Evolutionary conservation across 2,888 invertebrate species (phyloP).

Genomic region (Xiphydria camelus): DNA sequence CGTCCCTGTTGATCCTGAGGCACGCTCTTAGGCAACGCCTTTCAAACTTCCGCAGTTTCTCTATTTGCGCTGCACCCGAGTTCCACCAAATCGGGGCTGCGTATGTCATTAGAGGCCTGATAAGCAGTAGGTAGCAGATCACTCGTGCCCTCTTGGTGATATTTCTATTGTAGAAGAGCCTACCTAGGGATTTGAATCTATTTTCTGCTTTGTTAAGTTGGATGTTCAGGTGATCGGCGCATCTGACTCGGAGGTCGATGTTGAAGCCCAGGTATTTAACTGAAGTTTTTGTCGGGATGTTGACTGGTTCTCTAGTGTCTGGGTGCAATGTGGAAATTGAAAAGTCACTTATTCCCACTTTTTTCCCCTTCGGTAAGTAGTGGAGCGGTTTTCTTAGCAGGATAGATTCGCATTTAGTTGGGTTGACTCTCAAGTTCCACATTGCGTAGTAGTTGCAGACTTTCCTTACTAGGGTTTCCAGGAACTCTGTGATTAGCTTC

Average conservation of each 20-base stretch:
- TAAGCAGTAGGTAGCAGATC: slow-evolving; percentile 18
- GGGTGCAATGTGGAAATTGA: no score
- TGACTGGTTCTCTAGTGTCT: no score
- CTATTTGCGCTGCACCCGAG: slow-evolving; percentile 13
- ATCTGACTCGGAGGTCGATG: slow-evolving; percentile 10
- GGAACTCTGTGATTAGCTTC: no score
- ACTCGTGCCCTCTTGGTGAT: not conserved
- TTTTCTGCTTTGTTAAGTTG: slow-evolving; percentile 14
- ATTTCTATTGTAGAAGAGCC: not conserved
- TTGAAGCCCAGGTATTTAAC: slow-evolving; percentile 19
- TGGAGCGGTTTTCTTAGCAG: no score
- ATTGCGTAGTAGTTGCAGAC: no score
- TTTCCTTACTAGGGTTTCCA: no score
- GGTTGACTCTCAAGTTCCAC: no score
- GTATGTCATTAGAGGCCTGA: slow-evolving; percentile 19
- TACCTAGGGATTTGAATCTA: not conserved
- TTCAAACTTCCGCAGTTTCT: slow-evolving; percentile 20
- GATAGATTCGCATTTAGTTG: no score
- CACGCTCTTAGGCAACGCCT: slow-evolving; percentile 12
- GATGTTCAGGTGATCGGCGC: not conserved
- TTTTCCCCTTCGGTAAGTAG: no score
- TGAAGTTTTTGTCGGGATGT: no score
- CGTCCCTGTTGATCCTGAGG: slow-evolving; percentile 5
- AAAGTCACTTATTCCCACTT: no score
- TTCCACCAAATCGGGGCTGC: slow-evolving; percentile 21